phyloP scores from a whole-genome alignment of 2,113 vertebrate genomes.

The Corydoras sp. region DNA sequence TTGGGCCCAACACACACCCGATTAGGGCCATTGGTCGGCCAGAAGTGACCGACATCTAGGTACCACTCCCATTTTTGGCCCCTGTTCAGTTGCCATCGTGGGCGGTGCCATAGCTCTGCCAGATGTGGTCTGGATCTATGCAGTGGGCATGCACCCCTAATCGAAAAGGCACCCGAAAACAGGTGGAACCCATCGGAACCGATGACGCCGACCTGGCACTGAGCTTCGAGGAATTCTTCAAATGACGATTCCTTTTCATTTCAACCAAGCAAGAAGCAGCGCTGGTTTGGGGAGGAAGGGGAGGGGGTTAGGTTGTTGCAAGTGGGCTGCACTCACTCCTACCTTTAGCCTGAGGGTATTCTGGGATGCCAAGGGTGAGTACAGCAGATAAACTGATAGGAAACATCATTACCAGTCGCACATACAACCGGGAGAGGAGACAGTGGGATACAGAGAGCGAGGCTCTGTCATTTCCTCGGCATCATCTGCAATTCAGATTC shows the following conservation, averaged over 20 bases:
- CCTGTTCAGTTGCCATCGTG: too few species aligned
- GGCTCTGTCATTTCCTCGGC: conserved; percentile 33
- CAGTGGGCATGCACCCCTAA: too few species aligned
- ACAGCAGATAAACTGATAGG: conserved; percentile 59
- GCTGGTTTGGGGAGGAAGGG: conserved; percentile 21
- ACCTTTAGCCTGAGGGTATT: conserved; percentile 51
- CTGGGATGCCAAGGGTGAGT: conserved; percentile 43
- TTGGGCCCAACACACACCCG: too few species aligned
- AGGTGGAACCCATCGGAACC: too few species aligned
- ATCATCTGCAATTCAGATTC: conserved; percentile 66
- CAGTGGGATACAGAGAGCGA: conserved; percentile 6
- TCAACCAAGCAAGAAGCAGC: conserved; percentile 50
- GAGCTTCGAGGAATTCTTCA: conserved; percentile 30
- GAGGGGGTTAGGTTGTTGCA: conserved; percentile 42
- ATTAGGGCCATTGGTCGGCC: too few species aligned
- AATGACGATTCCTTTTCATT: too few species aligned
- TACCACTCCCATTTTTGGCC: too few species aligned
- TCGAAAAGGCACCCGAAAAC: too few species aligned
- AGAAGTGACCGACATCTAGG: too few species aligned
- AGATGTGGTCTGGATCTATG: too few species aligned
- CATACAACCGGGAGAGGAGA: conserved; percentile 45
- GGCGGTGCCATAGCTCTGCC: too few species aligned
- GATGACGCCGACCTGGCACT: too few species aligned
- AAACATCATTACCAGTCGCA: conserved; percentile 61
- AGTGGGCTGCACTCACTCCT: conserved; percentile 37